A percentile compares a stretch with the other conserved stretches of the same genome.
These are phyloP conservation scores for Diarsia dahlii DNA, from an alignment of 2,888 invertebrate species.

Conservation along the genomic window DNA sequence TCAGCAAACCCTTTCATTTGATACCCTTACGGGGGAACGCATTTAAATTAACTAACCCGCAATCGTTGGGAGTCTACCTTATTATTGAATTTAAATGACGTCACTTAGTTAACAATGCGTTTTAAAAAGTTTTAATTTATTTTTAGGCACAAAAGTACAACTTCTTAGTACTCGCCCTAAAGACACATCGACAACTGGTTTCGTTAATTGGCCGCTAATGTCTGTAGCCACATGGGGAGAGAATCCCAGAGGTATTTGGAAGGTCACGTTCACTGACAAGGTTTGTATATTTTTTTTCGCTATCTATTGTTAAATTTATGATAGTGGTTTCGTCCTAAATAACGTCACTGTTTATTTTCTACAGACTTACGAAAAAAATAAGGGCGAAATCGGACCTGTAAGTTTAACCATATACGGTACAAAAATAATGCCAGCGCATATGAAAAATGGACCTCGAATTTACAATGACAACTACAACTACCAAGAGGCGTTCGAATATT, in stretches of 20 bases:
- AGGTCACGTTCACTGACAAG: constrained; percentile 84
- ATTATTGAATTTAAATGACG: neutral
- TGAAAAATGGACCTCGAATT: constrained; percentile 89
- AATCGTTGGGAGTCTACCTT: neutral
- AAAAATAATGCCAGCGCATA: constrained; percentile 91
- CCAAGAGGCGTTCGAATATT: constrained; percentile 70
- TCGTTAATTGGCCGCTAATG: constrained; percentile 96
- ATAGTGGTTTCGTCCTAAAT: neutral
- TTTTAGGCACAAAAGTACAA: constrained; percentile 92
- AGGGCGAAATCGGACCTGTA: constrained; percentile 91
- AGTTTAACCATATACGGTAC: constrained; percentile 94
- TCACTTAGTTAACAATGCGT: neutral
- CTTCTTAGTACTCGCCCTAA: constrained; percentile 93
- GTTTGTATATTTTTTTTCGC: constrained; percentile 72
- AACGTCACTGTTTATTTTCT: constrained; percentile 20
- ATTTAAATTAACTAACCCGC: neutral
- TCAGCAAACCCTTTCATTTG: neutral
- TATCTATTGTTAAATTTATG: neutral
- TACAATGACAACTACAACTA: constrained; percentile 89
- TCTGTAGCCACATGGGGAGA: constrained; percentile 98
- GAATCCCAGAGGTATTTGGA: constrained; percentile 93
- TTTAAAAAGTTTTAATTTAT: constrained; percentile 7
- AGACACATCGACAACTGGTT: constrained; percentile 94
- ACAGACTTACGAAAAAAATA: constrained; percentile 85
- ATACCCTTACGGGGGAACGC: neutral